Base-by-base conservation (phyloP, 2,113 vertebrate species). In the Eclectus roratus region DNA sequence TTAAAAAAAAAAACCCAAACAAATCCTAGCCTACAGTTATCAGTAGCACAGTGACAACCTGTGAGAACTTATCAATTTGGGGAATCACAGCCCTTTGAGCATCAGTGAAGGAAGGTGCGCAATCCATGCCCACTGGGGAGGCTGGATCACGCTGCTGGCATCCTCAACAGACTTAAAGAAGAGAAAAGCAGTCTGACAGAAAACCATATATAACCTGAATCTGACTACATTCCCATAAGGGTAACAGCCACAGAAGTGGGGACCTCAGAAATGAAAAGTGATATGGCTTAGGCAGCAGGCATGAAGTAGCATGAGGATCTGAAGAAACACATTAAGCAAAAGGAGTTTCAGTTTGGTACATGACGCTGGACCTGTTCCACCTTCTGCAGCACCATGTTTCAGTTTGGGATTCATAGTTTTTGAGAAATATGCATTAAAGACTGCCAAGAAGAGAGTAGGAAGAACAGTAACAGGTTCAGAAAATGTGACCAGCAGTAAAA, bases 251-350 rank as follows among this genome's bases (percentile, higher is more conserved):
- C 29, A 44, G 46, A 13, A 69, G 20, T 2, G 18, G 24, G 24
- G 35, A 90, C 16, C 39, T 80, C 55, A 49, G n/a, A 82, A 83
- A 13, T 14, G 13, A 41, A 52, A 85, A 64, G n/a, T 7, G 33
- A 66, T 20, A 39, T 3, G 23, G 19, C 15, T 25, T 66, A 53
- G 46, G 35, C 21, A 78, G n/a, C 16, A 71, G 43, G 31, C 78
- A 91, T 16, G 43, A 63, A 64, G 46, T 18, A 89, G 50, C 19
- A 18, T 6, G 18, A 58, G 9, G 5, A 19, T 64, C 68, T 78
- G 41, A 80, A 77, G 60, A 25, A 13, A 49, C 0, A 0, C 2
- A 0, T 17, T 21, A 52, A 61, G 15, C 13, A 44, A 71, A 28
- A 66, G 0, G 0, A 41, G 52, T 72, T 89, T 76, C 61, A 55